phyloP scores from a whole-genome alignment of 92 coral and sea anemone genomes.

The Phenganax subtilis region DNA sequence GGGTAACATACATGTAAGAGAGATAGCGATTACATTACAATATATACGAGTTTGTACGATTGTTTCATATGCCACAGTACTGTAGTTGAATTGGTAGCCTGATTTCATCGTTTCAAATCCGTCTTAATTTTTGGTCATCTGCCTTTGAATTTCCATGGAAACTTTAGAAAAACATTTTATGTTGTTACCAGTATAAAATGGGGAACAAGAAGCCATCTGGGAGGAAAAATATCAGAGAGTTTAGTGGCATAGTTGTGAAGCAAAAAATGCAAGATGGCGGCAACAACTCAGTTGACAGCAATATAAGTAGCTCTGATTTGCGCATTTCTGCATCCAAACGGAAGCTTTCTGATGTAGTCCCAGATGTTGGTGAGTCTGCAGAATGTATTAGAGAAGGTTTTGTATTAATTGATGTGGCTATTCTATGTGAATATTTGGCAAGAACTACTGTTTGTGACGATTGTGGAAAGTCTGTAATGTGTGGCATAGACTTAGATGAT shows the following conservation, averaged over 20 bases:
- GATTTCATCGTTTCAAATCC: neutral
- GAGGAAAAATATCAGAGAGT: neutral
- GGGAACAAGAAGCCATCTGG: neutral
- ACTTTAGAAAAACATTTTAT: neutral
- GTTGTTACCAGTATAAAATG: slow-evolving; percentile 7
- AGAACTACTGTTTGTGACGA: slow-evolving; percentile 18
- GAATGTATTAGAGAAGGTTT: slow-evolving; percentile 11
- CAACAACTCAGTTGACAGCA: slow-evolving; percentile 4
- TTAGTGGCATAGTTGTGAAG: slow-evolving; percentile 22
- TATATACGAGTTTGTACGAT: no score
- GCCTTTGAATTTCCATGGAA: slow-evolving; percentile 2
- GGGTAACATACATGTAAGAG: no score
- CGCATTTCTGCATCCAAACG: slow-evolving; percentile 19
- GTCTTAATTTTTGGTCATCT: neutral
- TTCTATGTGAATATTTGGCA: slow-evolving; percentile 5
- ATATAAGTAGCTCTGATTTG: slow-evolving; percentile 11
- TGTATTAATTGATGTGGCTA: slow-evolving; percentile 8
- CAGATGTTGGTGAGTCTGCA: neutral
- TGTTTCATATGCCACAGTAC: no score
- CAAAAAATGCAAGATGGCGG: slow-evolving; percentile 26
- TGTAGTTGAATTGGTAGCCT: neutral
- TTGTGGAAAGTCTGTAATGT: neutral
- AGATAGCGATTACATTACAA: no score
- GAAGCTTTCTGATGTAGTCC: slow-evolving; percentile 20
- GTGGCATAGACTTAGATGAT: slow-evolving; percentile 17